Evolutionary conservation across 2,888 invertebrate genomes (phyloP), one percentile per base, ranked within the genome.

Genomic region (Lasioglossum villosulum): DNA sequence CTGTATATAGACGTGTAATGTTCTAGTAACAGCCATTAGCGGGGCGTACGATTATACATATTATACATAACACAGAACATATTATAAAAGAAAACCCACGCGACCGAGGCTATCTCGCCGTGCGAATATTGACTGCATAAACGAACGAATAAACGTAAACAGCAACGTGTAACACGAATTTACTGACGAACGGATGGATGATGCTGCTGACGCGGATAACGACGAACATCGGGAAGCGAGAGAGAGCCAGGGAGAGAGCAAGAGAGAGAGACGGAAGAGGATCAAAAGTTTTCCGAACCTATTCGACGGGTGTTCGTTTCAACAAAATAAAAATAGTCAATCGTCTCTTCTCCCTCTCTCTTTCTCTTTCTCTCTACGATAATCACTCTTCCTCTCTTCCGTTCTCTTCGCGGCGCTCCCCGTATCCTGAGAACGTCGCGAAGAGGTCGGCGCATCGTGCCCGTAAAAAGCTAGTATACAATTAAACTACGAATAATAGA

Each of bases 1-100:
- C 83, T 93, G 92, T 93, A 94, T 91, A 93, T 93, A 93, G 91
- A 90, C 91, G 90, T 93, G 92, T 92, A 92, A 86, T 84, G 84
- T 89, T 88, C 88, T 85, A 90, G 86, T 80, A 84, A 74, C 71
- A 88, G 71, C 74, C 83, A 89, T 90, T 89, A 87, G 86, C 73
- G 70, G 80, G 81, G 75, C 86, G 72, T 88, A 86, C 81, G 39
- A 76, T 78, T 78, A 81, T 70, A 80, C 75, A 78, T 77, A 78
- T 77, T 82, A 78, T 80, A 78, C 42, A 85, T 37, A 75, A 75
- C 45, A 82, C 59, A 70, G 70, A 76, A 73, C 34, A 80, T n/a
- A 81, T 75, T 77, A 80, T 68, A 71, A 86, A 70, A 52, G 8
- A 23, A 48, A 48, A 48, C 0, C 16, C 30, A 16, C 37, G 70